A percentile compares a stretch with the other conserved stretches of the same genome.
Conservation (phyloP, 1,140 invertebrate genomes). For the Tetramorium alpestre region DNA sequence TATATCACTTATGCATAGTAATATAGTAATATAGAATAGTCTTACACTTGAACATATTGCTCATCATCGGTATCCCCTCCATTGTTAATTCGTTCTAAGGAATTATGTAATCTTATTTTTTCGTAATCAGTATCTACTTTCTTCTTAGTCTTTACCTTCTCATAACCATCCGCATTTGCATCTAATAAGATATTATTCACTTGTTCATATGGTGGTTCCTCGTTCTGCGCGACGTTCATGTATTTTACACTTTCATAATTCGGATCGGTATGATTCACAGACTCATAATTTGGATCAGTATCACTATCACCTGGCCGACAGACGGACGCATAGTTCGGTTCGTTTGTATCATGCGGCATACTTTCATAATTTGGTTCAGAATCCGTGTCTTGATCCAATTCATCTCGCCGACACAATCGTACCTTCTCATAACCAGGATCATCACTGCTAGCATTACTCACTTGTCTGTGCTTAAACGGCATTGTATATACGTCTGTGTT, state of each 20-base stretch:
- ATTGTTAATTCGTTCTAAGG: constrained; percentile 65
- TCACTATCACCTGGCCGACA: constrained; percentile 89
- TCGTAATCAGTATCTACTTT: constrained; percentile 76
- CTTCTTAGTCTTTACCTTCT: constrained; percentile 76
- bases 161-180: constrained; percentile 72
- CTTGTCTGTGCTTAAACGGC: constrained; percentile 81
- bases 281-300: constrained; percentile 91
- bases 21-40: neutral
- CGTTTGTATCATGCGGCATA: constrained; percentile 86
- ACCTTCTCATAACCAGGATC: constrained; percentile 84
- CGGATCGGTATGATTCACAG: constrained; percentile 86
- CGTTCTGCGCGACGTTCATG: constrained; percentile 75
- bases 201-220: constrained; percentile 85
- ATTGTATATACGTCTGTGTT: constrained; percentile 71
- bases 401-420: constrained; percentile 74
- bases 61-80: constrained; percentile 80
- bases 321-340: constrained; percentile 86
- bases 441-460: constrained; percentile 82
- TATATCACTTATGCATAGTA: no score
- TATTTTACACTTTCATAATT: constrained; percentile 86
- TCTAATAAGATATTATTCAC: constrained; percentile 77
- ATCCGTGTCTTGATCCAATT: constrained; percentile 79
- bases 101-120: constrained; percentile 75
- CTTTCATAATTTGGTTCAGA: constrained; percentile 90
- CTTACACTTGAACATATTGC: constrained; percentile 82